Base-by-base conservation (phyloP, 2,797 vertebrate species). In the Crocodylus rhombifer region DNA sequence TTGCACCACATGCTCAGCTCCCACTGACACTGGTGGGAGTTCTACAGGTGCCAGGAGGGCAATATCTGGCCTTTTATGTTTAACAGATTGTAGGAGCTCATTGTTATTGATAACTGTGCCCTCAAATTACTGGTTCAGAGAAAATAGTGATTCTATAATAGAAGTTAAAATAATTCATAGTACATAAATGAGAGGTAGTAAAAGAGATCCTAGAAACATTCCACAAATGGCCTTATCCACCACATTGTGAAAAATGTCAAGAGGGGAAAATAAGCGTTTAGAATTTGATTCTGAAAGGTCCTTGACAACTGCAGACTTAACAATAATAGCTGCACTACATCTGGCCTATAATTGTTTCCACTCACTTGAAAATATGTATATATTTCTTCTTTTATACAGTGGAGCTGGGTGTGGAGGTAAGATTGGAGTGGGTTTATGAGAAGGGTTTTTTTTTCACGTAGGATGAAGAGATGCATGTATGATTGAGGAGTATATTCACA, bases 381-480 rank as follows among this genome's bases (percentile, higher is more conserved):
- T n/a, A 65, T 65, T 28, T 14, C n/a, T 65, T 65, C 64, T 67
- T 18, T 18, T 21, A 20, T 69, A 36, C 18, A 60, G 16, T 17
- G 58, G 58, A 60, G 42, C 9, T 51, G 42, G 42, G 42, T 11
- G 42, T 51, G 42, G 42, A 51, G 42, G 42, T 51, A 51, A 51
- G 42, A 9, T 51, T 1, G 42, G 42, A 11, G 42, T 51, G 11
- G 30, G 18, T 80, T 18, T 2, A 7, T 16, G 4, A 61, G 83
- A 86, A 89, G 0, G 64, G 65, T 30, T 23, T 0, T 1, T 0
- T 1, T 84, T 23, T 9, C 5, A 83, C 20, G 6, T 51, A 56
- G 28, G 28, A 51, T 16, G 42, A 81, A 60, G 84, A 84, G 13
- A 11, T 42, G 16, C 57, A 82, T 18, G 12, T 73, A 62, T 15